These are phyloP conservation scores for Gryon sp. DNA, from an alignment of 1,140 invertebrate genomes.

Conservation along the genomic window DNA sequence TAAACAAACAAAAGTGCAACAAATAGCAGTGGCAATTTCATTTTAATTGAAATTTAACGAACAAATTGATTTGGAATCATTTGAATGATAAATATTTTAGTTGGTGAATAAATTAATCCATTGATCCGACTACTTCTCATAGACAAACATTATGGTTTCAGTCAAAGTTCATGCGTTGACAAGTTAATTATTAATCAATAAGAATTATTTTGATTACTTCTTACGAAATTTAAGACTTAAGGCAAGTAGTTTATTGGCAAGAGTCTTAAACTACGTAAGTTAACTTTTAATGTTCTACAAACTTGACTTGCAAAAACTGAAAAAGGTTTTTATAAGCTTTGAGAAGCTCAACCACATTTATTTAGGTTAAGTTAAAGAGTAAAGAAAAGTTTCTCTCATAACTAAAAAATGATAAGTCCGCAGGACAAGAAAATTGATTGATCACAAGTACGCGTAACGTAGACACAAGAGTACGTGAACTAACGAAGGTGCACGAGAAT, in stretches of 20 bases:
- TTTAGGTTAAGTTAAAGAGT: slow-evolving; percentile 23
- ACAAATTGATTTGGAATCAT: too few species aligned
- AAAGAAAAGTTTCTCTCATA: slow-evolving; percentile 27
- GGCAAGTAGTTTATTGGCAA: slow-evolving; percentile 11
- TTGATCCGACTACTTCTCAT: background rate
- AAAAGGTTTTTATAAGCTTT: slow-evolving; percentile 22
- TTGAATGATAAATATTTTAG: background rate
- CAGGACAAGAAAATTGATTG: slow-evolving; percentile 43
- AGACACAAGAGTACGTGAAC: slow-evolving; percentile 32
- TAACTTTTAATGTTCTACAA: slow-evolving; percentile 8
- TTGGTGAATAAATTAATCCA: background rate
- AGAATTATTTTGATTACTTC: slow-evolving; percentile 2
- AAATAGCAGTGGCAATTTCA: too few species aligned
- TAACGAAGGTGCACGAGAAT: slow-evolving; percentile 43
- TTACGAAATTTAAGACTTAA: background rate
- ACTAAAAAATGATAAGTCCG: slow-evolving; percentile 45
- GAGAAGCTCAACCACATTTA: slow-evolving; percentile 18
- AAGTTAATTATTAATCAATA: slow-evolving; percentile 19
- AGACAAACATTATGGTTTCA: background rate
- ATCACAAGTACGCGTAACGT: slow-evolving; percentile 47
- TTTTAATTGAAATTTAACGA: too few species aligned
- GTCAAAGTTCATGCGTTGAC: background rate
- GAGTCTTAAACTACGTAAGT: slow-evolving; percentile 7
- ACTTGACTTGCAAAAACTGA: slow-evolving; percentile 10
- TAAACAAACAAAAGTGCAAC: too few species aligned